Conservation (phyloP, 2,888 invertebrate species). For the Oscheius myriophilus region DNA sequence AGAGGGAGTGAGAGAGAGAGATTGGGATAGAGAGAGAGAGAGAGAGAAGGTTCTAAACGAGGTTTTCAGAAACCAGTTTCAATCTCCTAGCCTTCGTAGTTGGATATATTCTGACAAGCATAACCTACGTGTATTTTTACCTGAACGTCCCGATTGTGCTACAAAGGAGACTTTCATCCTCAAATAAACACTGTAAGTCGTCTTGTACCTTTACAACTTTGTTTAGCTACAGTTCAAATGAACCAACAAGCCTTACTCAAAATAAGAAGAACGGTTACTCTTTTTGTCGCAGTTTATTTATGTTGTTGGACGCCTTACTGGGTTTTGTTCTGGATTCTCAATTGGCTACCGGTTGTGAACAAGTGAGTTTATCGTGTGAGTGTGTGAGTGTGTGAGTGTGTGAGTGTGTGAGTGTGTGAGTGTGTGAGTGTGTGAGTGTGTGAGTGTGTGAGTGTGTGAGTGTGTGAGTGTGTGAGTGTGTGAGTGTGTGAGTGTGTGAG, state of each 20-base stretch:
- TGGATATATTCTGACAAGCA: constrained; percentile 50
- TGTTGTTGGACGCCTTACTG: constrained; percentile 58
- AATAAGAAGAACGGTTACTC: constrained; percentile 49
- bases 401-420: no score
- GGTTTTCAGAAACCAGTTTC: constrained; percentile 40
- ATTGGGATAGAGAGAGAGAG: not conserved
- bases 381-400: no score
- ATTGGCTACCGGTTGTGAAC: not conserved
- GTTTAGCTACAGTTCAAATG: constrained; percentile 34
- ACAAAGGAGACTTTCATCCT: constrained; percentile 37
- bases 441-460: no score
- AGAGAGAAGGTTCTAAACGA: no score
- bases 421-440: no score
- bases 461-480: no score
- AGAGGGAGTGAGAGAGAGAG: not conserved
- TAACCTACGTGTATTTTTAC: constrained; percentile 54
- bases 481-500: no score
- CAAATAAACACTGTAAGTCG: constrained; percentile 6
- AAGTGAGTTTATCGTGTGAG: no score
- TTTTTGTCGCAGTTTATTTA: constrained; percentile 51
- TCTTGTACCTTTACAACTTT: not conserved
- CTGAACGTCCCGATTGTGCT: constrained; percentile 46
- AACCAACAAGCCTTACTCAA: constrained; percentile 40
- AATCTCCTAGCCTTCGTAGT: constrained; percentile 47
- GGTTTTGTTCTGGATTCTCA: constrained; percentile 50